A percentile compares a stretch with the other conserved stretches of the same genome.
These are phyloP conservation scores for Aphelinus certus DNA, from an alignment of 1,140 invertebrate species.

Conservation along the genomic window DNA sequence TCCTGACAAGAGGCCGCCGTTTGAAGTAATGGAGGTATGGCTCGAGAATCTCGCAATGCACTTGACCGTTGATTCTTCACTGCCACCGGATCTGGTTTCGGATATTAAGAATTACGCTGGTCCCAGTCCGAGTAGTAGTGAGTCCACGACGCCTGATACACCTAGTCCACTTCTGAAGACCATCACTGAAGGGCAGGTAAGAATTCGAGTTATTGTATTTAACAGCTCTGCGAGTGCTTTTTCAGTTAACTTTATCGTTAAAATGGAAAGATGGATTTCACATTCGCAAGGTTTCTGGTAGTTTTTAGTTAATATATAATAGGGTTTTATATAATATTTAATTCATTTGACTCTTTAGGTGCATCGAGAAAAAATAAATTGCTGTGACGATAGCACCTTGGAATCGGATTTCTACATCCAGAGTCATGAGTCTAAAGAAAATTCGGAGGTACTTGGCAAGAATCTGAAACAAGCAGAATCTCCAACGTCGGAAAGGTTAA, in stretches of 20 bases:
- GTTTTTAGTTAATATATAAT: too few species aligned
- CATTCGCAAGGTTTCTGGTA: too few species aligned
- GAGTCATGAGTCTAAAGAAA: conserved; percentile 37
- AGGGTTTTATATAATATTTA: too few species aligned
- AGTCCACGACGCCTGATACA: conserved; percentile 70
- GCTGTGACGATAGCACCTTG: conserved; percentile 61
- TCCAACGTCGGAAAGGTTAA: neutral
- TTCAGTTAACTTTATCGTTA: too few species aligned
- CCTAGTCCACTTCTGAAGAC: conserved; percentile 63
- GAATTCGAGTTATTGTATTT: neutral
- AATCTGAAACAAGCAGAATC: conserved; percentile 20
- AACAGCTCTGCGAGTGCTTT: too few species aligned
- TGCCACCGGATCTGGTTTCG: conserved; percentile 76
- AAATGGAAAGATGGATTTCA: too few species aligned
- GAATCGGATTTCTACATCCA: conserved; percentile 53
- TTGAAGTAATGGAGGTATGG: conserved; percentile 88
- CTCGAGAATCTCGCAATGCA: conserved; percentile 80
- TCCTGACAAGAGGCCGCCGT: conserved; percentile 86
- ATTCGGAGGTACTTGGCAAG: conserved; percentile 11
- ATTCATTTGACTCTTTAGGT: conserved; percentile 3
- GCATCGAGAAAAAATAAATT: conserved; percentile 55
- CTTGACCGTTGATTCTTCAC: conserved; percentile 70
- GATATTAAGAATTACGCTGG: conserved; percentile 79
- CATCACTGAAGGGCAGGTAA: conserved; percentile 64
- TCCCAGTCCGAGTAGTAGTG: conserved; percentile 69